Conservation (phyloP, 2,888 invertebrate genomes). For the Drosophila acutilabella region DNA sequence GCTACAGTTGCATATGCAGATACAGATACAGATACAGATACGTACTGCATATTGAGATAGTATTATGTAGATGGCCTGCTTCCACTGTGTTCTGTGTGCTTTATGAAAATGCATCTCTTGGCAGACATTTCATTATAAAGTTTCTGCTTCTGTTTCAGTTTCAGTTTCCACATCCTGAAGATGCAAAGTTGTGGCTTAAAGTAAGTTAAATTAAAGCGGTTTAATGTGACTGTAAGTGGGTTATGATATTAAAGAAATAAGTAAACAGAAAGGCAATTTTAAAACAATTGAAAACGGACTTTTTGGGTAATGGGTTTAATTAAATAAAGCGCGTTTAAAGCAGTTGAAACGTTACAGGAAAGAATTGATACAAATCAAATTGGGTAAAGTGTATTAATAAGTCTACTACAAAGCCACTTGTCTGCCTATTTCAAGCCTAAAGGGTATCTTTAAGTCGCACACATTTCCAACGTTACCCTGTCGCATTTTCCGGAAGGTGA, state of each 20-base stretch:
- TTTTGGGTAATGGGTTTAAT: too few species aligned
- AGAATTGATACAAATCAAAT: neutral
- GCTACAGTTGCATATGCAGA: conserved; percentile 19
- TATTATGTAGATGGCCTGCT: conserved; percentile 37
- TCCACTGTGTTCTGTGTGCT: conserved; percentile 12
- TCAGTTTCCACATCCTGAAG: conserved; percentile 20
- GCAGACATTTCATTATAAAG: conserved; percentile 37
- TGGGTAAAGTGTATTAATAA: too few species aligned
- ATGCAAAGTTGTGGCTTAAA: neutral
- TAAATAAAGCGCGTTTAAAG: too few species aligned
- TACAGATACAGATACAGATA: conserved; percentile 46
- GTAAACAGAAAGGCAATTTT: neutral
- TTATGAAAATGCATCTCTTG: conserved; percentile 38
- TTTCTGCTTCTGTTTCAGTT: conserved; percentile 6
- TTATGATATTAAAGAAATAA: neutral
- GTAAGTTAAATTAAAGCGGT: neutral
- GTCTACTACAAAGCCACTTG: too few species aligned
- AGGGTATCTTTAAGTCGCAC: conserved; percentile 13
- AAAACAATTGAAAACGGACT: neutral
- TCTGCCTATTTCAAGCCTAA: neutral
- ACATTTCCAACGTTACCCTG: neutral
- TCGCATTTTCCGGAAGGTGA: conserved; percentile 26
- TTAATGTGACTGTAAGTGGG: neutral
- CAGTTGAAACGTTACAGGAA: neutral
- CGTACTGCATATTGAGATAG: conserved; percentile 22